Evolutionary conservation across 2,888 invertebrate genomes (phyloP), one percentile per base, ranked within the genome.

Genomic region (Labia minor): DNA sequence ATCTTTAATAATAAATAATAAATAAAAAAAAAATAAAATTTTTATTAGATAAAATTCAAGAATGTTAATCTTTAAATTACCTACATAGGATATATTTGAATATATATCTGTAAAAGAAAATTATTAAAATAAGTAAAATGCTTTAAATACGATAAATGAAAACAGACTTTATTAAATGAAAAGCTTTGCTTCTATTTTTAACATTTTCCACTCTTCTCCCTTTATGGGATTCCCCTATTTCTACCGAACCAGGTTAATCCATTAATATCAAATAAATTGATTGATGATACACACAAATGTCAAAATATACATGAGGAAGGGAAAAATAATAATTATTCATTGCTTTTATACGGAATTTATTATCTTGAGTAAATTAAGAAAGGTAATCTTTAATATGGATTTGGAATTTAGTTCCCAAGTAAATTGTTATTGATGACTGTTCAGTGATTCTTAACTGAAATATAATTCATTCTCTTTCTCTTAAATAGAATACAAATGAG

Each of bases 231-330:
- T 33, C 33, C 33, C 11, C 33, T 6, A 33, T 11, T 33, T 33
- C 33, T 33, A 33, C 26, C 26, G 8, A 26, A 3, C 26, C 26
- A 26, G 49, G n/a, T 49, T 49, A 49, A 49, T 49, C 49, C 49
- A 49, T 49, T 49, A 49, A 49, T 49, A 49, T 49, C 49, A 49
- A 14, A 49, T 49, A 49, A 49, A 49, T 49, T 49, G 49, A 49
- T 49, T 49, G 49, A 49, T 49, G 49, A 49, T 49, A 49, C 49
- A 4, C 49, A 49, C 49, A 49, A 14, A 49, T 49, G 49, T 49
- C 49, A 49, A 49, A 49, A 49, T 49, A 49, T n/a, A 11, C 2
- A 3, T 26, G 26, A n/a, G 33, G 33, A 11, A 33, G 49, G 49
- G 49, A 49, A 49, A 49, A 49, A 49, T 49, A 4, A 49, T 49